phyloP scores from a whole-genome alignment of 2,888 invertebrate species.

The Corbicula japonica region DNA sequence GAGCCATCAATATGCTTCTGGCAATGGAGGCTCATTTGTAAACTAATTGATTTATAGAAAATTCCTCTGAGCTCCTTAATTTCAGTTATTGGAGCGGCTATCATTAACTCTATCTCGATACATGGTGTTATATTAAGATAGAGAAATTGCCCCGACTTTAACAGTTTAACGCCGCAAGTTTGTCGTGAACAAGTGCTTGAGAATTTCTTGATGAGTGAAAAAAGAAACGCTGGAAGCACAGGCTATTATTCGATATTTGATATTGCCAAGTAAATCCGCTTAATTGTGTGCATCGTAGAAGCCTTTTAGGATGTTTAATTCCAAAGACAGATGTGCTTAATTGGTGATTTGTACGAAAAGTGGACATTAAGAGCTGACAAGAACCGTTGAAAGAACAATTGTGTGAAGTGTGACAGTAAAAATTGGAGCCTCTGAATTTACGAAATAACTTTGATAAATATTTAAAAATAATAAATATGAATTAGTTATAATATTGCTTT shows the following conservation, averaged over 20 bases:
- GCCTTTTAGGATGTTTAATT: conserved; percentile 17
- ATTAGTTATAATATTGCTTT: no score
- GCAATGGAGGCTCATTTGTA: conserved; percentile 65
- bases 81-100: conserved; percentile 63
- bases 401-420: neutral
- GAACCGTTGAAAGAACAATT: conserved; percentile 13
- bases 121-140: conserved; percentile 26
- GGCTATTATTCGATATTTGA: conserved; percentile 15
- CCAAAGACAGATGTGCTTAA: conserved; percentile 20
- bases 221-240: neutral
- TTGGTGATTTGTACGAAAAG: conserved; percentile 13
- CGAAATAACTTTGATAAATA: no score
- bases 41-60: conserved; percentile 69
- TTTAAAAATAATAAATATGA: no score
- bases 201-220: neutral
- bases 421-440: no score
- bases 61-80: conserved; percentile 64
- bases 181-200: conserved; percentile 21
- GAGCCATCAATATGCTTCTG: conserved; percentile 50
- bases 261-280: conserved; percentile 4
- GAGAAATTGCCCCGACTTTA: conserved; percentile 49
- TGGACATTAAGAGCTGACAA: conserved; percentile 5
- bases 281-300: conserved; percentile 15
- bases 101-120: conserved; percentile 63
- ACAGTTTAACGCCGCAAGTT: conserved; percentile 35